Base-by-base conservation (phyloP, 2,797 vertebrate species). In the Clarias platycephalus region DNA sequence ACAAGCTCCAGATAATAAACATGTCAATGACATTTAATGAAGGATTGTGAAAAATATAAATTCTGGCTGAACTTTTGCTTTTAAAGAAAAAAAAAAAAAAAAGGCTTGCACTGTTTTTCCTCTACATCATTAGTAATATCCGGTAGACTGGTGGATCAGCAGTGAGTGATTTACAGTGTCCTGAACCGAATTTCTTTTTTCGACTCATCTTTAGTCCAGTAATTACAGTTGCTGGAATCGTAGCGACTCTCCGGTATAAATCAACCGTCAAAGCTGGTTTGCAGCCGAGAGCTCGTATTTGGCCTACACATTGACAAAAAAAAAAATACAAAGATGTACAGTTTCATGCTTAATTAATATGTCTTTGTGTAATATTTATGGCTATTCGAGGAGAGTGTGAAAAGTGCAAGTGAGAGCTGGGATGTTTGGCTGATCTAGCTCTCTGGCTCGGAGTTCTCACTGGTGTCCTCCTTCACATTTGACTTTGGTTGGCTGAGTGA, bases 301-400 rank as follows among this genome's bases (percentile, higher is more conserved):
- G 88, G 87, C 90, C 84, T 40, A 22, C 75, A 88, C 90, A 93
- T 93, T 93, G 91, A 90, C 90, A 49, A 90, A 67, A 58, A 44
- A 58, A 44, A 49, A 44, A 49, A 49, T 13, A 49, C 44, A 49
- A 89, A 90, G 87, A 91, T 80, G 89, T 93, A 91, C 93, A 93
- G 94, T 93, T 93, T 91, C 88, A 89, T 78, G 84, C 80, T 89
- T 93, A 93, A 93, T 94, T 93, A 91, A 93, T 91, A 91, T 90
- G 82, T 86, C 83, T 89, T 80, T 62, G 74, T 66, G 20, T 68
- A 80, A 26, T 86, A 78, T 91, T 86, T 81, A 68, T 28, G 62
- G 55, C 83, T 87, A 88, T 87, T 88, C 68, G 76, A 82, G 80
- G 63, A 60, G 64, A 84, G 83, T 80, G 63, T 86, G 75, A 77